phyloP scores from a whole-genome alignment of 1,140 invertebrate species.

The Drosophila subpulchrella region DNA sequence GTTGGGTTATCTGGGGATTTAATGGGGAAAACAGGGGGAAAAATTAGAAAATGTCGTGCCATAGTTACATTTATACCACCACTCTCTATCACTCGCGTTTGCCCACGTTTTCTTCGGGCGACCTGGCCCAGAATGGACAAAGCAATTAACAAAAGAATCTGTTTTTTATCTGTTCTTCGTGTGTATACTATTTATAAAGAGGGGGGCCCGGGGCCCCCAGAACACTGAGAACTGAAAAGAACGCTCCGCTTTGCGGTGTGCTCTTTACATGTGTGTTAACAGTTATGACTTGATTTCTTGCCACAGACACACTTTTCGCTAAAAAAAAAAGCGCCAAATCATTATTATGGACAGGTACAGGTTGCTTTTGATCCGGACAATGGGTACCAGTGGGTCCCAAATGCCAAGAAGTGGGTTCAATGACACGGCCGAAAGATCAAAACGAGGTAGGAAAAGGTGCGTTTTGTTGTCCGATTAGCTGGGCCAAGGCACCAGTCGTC shows the following conservation, averaged over 20 bases:
- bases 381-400: constrained; percentile 20
- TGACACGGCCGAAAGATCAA: constrained; percentile 27
- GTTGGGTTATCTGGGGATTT: constrained; percentile 76
- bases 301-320: constrained; percentile 48
- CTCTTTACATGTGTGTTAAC: constrained; percentile 54
- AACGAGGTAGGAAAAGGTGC: constrained; percentile 6
- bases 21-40: constrained; percentile 3
- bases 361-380: constrained; percentile 50
- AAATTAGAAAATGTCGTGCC: constrained; percentile 57
- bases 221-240: constrained; percentile 15
- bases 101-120: constrained; percentile 36
- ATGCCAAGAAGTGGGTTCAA: constrained; percentile 22
- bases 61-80: constrained; percentile 46
- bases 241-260: constrained; percentile 36
- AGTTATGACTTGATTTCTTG: constrained; percentile 78
- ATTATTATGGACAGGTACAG: constrained; percentile 53
- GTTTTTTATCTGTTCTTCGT: constrained; percentile 35
- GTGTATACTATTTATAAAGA: neutral
- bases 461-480: constrained; percentile 11
- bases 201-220: neutral
- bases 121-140: constrained; percentile 23
- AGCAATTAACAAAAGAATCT: constrained; percentile 52
- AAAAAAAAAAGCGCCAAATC: constrained; percentile 69
- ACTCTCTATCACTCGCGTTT: constrained; percentile 30
- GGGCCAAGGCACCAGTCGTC: constrained; percentile 22